A percentile compares a stretch with the other conserved stretches of the same genome.
phyloP scores from a whole-genome alignment of 2,888 invertebrate species.

The Pyrrhia umbra region DNA sequence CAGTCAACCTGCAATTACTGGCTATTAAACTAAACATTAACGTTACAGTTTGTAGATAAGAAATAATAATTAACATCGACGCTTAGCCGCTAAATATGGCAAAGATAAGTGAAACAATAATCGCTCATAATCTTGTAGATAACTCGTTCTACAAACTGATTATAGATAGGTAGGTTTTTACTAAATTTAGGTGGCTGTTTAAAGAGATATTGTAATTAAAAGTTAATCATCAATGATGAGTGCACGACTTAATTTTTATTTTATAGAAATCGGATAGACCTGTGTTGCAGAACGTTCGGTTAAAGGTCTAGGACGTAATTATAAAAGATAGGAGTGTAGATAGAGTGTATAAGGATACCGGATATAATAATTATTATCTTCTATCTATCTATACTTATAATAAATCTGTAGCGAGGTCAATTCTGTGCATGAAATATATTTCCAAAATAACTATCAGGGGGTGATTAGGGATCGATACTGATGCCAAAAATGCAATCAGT shows the following conservation, averaged over 20 bases:
- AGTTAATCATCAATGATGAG: neutral
- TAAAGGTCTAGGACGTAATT: no score
- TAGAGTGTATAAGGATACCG: no score
- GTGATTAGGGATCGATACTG: no score
- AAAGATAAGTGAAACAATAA: constrained; percentile 38
- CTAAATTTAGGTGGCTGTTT: neutral
- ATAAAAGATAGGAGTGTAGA: no score
- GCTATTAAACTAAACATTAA: constrained; percentile 48
- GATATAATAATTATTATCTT: no score
- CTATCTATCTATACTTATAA: no score
- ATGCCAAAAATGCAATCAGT: no score
- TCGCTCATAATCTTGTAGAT: constrained; percentile 42
- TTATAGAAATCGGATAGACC: no score
- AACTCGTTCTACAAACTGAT: constrained; percentile 32
- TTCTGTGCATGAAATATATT: no score
- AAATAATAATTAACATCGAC: constrained; percentile 30
- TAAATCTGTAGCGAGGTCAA: no score
- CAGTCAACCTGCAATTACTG: constrained; percentile 38
- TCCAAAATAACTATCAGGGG: no score
- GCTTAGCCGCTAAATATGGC: constrained; percentile 44
- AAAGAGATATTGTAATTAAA: neutral
- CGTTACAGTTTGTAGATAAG: constrained; percentile 45
- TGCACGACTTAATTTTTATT: constrained; percentile 23
- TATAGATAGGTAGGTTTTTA: constrained; percentile 1
- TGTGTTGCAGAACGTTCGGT: no score